Percentiles rank a stretch among this genome's conserved stretches.
Evolutionary conservation across 2,888 invertebrate genomes (phyloP).

Genomic region (Glyphotaelius pellucidus): DNA sequence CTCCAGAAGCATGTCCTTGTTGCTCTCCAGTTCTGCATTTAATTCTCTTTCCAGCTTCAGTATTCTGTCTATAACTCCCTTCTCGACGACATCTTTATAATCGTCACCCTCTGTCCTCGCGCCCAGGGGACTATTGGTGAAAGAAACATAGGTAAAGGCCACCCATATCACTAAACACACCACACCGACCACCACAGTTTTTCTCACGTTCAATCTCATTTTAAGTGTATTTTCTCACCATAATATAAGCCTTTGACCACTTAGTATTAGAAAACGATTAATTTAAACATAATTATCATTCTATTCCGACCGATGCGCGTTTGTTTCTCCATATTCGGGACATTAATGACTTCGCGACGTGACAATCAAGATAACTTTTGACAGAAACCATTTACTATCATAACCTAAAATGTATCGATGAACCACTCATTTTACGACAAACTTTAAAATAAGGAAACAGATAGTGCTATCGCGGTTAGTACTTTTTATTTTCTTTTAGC

Average conservation of each 20-base stretch:
- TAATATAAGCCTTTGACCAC: neutral
- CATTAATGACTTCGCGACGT: neutral
- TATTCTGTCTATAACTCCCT: constrained; percentile 67
- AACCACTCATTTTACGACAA: neutral
- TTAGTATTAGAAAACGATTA: constrained; percentile 26
- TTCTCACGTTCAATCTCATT: constrained; percentile 74
- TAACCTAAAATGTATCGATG: constrained; percentile 23
- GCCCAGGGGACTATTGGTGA: constrained; percentile 60
- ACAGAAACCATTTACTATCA: neutral
- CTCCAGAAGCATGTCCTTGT: constrained; percentile 72
- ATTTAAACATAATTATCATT: constrained; percentile 19
- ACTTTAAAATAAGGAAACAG: neutral
- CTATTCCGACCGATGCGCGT: neutral
- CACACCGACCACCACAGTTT: constrained; percentile 69
- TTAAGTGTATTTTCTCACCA: constrained; percentile 64
- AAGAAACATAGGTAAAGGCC: constrained; percentile 63
- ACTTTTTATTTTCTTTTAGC: neutral
- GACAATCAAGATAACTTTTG: constrained; percentile 4
- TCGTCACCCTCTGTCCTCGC: constrained; percentile 41
- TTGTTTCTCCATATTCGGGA: constrained; percentile 19
- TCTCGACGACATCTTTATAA: constrained; percentile 50
- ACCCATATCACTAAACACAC: constrained; percentile 70
- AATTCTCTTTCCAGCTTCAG: constrained; percentile 73
- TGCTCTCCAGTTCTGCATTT: constrained; percentile 73
- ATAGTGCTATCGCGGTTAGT: neutral